Base-by-base conservation (phyloP, 2,888 invertebrate genomes). In the Eupithecia exiguata region DNA sequence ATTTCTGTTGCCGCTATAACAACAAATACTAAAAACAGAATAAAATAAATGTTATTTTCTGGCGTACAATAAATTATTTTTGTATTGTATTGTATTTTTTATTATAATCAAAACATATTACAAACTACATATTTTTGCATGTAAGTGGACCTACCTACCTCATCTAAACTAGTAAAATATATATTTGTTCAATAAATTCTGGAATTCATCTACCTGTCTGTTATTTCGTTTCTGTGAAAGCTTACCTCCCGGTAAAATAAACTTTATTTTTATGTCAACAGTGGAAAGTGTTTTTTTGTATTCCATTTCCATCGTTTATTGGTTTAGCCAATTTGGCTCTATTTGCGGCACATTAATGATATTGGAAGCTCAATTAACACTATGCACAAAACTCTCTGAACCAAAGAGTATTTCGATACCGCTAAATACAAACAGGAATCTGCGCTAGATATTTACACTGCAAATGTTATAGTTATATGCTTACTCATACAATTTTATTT, bases 281-380 rank as follows among this genome's bases (percentile, higher is more conserved):
- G 30, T n/a, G 49, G 62, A 53, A 65, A 71, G n/a, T 49, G 70
- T 6, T 69, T 74, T 58, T 72, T 75, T 68, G 62, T 61, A 67
- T 69, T 70, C 38, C 49, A 72, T 68, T 75, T 46, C 53, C 46
- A 61, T 66, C 25, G 70, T 25, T 12, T 70, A 75, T 73, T 71
- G 71, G 38, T 74, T 21, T 21, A 53, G 21, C 53, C n/a, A 21
- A 25, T 58, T 68, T 66, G 63, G 66, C 49, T 69, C 49, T 76
- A 73, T 73, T 76, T 76, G 68, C 61, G 35, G 61, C 36, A 35
- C 43, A 30, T 69, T 76, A 73, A 76, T 76, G 66, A 73, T 69
- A 69, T 76, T 70, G 62, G 69, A 61, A 69, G 49, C 67, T n/a
- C 66, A 69, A 72, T 58, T 21, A 68, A 43, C 25, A 67, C 49